Evolutionary conservation across 2,113 vertebrate genomes (phyloP), one percentile per base, ranked within the genome.

Genomic region (Meles meles): DNA sequence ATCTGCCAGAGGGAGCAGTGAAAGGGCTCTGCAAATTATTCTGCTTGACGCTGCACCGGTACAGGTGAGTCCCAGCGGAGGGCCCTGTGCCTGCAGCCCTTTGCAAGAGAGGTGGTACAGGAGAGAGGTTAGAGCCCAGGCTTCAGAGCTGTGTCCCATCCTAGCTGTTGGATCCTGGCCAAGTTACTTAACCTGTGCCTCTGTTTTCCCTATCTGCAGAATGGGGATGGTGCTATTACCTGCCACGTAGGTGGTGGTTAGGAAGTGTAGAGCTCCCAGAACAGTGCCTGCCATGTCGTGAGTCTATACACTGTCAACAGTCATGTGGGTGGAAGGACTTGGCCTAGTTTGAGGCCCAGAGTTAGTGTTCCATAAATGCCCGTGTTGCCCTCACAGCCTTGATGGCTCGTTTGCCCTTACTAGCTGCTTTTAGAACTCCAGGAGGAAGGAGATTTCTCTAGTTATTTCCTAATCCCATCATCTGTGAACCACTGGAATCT

Each of bases 11-110:
- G 97, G 99, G 99, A 63, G 99, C 99, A 34, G 99, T 99, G 93
- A 99, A 99, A 98, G 99, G 99, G 69, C 98, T 99, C 61, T 99
- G 99, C 98, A 99, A 99, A 93, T 99, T 99, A 77, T 99, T 99
- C 98, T 99, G 99, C 98, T 98, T 99, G 96, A 99, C 99, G 14
- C 98, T 99, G 94, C 99, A 99, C 98, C 99, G 99, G 98, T 99
- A 99, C 98, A 99, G 99, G 99, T 99, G 98, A 98, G 97, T 98
- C 84, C 52, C 10, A 71, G 0, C 15, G 44, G 57, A 9, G 29
- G 27, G 3, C 27, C 69, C 42, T 1, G 93, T 34, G 15, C 52
- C n/a, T 0, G 4, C 80, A 52, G 6, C 21, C 13, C 31, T 59
- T 20, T 49, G 34, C 49, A 34, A 37, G 44, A 57, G 39, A 87